phyloP scores from a whole-genome alignment of 2,888 invertebrate species.

The Orgyia antiqua region DNA sequence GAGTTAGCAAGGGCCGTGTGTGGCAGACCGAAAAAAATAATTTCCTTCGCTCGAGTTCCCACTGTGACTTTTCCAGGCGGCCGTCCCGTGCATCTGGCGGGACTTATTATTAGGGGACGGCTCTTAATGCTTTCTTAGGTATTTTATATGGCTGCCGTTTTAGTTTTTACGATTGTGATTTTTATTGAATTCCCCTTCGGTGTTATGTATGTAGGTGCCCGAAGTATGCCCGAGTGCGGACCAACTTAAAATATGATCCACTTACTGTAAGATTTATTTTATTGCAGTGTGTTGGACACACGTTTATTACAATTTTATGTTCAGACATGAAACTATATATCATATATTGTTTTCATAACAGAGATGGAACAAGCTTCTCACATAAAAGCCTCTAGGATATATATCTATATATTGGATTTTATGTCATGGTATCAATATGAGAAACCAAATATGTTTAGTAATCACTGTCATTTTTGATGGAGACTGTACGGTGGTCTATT shows the following conservation, averaged over 20 bases:
- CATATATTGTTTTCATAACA: slow-evolving; percentile 5
- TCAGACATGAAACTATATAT: slow-evolving; percentile 10
- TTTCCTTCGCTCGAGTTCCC: slow-evolving; percentile 72
- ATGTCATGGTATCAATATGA: too few relatives aligned
- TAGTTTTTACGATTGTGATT: slow-evolving; percentile 77
- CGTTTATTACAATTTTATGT: slow-evolving; percentile 45
- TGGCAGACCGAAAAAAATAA: slow-evolving; percentile 77
- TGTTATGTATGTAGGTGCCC: slow-evolving; percentile 44
- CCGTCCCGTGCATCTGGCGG: slow-evolving; percentile 77
- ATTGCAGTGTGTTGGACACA: slow-evolving; percentile 53
- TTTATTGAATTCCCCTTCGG: slow-evolving; percentile 65
- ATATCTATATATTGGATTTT: too few relatives aligned
- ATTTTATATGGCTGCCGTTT: slow-evolving; percentile 72
- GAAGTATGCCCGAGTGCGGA: slow-evolving; percentile 51
- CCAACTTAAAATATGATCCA: slow-evolving; percentile 71
- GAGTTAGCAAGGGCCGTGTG: slow-evolving; percentile 73
- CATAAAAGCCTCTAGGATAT: too few relatives aligned
- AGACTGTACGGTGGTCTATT: too few relatives aligned
- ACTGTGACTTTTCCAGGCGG: slow-evolving; percentile 73
- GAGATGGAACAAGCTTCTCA: too few relatives aligned
- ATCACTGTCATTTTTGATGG: too few relatives aligned
- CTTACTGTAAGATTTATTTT: slow-evolving; percentile 67
- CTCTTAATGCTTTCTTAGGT: slow-evolving; percentile 74
- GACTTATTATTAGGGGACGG: slow-evolving; percentile 75
- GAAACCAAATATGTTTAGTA: too few relatives aligned